Evolutionary conservation across 2,888 invertebrate genomes (phyloP).

Genomic region (Heteropelma amictum): DNA sequence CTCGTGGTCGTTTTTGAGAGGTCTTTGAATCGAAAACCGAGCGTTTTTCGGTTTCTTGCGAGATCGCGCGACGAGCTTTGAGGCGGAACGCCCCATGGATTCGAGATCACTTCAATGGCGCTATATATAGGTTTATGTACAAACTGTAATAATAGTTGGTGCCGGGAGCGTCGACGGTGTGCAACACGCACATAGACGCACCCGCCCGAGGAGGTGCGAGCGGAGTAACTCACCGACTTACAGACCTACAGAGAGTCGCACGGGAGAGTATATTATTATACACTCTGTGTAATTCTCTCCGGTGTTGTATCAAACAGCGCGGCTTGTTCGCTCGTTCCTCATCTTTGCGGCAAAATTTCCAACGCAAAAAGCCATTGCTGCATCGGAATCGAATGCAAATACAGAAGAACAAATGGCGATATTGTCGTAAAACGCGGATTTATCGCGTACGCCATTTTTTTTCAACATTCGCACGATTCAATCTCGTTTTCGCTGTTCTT

Average conservation of each 20-base stretch:
- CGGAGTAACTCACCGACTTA: conserved; percentile 47
- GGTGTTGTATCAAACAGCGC: conserved; percentile 12
- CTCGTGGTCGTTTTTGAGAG: no score
- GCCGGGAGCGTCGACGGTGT: conserved; percentile 50
- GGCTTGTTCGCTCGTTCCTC: conserved; percentile 14
- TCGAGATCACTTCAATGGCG: conserved; percentile 13
- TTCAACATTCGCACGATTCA: no score
- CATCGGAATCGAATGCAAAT: conserved; percentile 1
- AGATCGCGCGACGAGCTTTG: neutral
- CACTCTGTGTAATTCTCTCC: conserved; percentile 11
- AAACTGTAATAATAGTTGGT: conserved; percentile 49
- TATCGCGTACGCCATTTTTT: no score
- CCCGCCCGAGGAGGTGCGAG: conserved; percentile 52
- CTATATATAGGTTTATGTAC: conserved; percentile 2
- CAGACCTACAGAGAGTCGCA: conserved; percentile 51
- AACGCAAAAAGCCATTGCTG: neutral
- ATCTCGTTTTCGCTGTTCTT: no score
- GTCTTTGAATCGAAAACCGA: neutral
- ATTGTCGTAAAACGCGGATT: no score
- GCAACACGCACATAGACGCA: no score
- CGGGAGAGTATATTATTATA: conserved; percentile 21
- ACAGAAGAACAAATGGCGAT: neutral
- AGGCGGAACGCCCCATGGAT: conserved; percentile 15
- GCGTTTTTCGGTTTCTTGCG: neutral
- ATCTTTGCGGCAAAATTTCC: neutral